Evolutionary conservation across 2,113 vertebrate genomes (phyloP).

Genomic region (Lichenostomus cassidix): DNA sequence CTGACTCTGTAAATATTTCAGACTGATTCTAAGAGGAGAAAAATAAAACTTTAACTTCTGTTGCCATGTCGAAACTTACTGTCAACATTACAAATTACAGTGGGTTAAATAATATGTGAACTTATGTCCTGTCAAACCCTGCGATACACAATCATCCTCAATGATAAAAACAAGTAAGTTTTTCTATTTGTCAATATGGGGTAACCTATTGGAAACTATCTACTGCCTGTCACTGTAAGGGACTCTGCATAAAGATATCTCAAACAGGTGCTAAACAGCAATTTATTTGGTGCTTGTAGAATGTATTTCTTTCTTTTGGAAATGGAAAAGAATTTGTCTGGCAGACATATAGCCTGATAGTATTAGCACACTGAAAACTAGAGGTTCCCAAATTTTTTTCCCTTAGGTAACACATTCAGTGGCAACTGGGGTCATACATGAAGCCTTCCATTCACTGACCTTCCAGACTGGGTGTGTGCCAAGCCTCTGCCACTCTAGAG

Average conservation of each 20-base stretch:
- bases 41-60: neutral
- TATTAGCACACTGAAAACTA: neutral
- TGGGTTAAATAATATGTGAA: neutral
- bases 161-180: neutral
- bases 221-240: neutral
- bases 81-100: neutral
- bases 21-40: neutral
- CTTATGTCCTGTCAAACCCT: neutral
- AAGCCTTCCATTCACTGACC: neutral
- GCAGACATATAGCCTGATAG: neutral
- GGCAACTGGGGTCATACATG: neutral
- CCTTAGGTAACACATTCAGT: neutral
- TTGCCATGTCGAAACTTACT: neutral
- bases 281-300: neutral
- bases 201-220: neutral
- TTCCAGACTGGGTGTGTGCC: neutral
- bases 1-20: constrained; percentile 12
- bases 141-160: neutral
- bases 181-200: neutral
- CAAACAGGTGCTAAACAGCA: neutral
- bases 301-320: neutral
- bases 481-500: neutral
- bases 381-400: neutral
- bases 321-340: neutral
- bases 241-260: neutral